Percentiles rank a stretch among this genome's conserved stretches.
These are phyloP conservation scores for Ommatoiulus sabulosus DNA, from an alignment of 2,888 invertebrate genomes.

Conservation along the genomic window DNA sequence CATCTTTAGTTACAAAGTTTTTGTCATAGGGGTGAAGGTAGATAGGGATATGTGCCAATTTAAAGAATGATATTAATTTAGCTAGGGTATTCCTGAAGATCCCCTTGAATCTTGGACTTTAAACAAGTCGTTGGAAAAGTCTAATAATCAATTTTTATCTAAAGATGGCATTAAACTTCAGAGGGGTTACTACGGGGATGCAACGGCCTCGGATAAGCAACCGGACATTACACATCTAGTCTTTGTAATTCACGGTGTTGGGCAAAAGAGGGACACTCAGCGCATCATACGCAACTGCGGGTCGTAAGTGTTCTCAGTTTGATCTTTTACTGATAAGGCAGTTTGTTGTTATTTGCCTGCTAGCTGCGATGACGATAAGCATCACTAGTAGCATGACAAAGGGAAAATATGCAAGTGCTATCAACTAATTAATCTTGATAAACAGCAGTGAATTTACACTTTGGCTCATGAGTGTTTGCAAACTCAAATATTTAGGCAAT, in stretches of 20 bases:
- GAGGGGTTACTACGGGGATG: slow-evolving; percentile 73
- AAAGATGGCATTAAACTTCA: slow-evolving; percentile 72
- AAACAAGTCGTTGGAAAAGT: too few species aligned
- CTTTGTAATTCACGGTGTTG: slow-evolving; percentile 80
- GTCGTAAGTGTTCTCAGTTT: slow-evolving; percentile 57
- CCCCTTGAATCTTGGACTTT: too few species aligned
- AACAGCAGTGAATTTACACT: neutral
- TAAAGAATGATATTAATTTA: too few species aligned
- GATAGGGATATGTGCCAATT: too few species aligned
- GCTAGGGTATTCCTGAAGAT: too few species aligned
- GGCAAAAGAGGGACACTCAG: slow-evolving; percentile 77
- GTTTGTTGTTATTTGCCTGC: neutral
- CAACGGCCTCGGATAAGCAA: slow-evolving; percentile 74
- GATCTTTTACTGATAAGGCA: neutral
- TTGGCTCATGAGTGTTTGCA: neutral
- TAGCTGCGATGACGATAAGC: neutral
- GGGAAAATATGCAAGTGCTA: neutral
- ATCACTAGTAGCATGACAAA: neutral
- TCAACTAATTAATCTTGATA: neutral
- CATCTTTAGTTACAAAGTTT: too few species aligned
- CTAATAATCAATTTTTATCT: neutral
- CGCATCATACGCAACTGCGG: slow-evolving; percentile 73
- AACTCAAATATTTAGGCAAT: neutral
- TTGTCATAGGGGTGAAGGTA: too few species aligned
- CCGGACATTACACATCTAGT: slow-evolving; percentile 77